Conservation (phyloP, 2,113 vertebrate genomes). For the Rafetus swinhoei region DNA sequence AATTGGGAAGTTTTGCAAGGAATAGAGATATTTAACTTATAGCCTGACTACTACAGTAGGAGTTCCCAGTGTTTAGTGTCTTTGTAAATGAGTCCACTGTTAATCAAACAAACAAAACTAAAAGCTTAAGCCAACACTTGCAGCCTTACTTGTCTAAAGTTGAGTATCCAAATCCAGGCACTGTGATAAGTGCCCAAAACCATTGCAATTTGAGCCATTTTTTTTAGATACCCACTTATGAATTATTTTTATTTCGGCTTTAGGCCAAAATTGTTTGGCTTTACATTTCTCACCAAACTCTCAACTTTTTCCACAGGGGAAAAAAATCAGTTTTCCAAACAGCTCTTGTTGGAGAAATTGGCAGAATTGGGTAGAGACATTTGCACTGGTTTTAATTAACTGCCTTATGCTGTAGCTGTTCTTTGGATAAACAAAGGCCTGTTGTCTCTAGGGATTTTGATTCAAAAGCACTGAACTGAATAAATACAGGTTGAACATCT, state of each 20-base stretch:
- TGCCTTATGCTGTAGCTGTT: background rate
- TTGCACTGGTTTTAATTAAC: background rate
- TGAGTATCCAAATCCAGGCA: background rate
- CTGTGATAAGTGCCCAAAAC: background rate
- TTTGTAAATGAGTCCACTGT: background rate
- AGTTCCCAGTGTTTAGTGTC: background rate
- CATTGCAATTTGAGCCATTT: background rate
- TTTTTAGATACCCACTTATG: background rate
- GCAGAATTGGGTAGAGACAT: background rate
- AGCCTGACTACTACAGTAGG: background rate
- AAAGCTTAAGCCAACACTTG: background rate
- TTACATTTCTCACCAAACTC: background rate
- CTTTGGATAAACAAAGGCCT: background rate
- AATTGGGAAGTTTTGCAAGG: background rate
- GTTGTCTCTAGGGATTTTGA: background rate
- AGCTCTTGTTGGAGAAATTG: background rate
- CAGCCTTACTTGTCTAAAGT: background rate
- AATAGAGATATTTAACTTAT: background rate
- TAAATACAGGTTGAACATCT: background rate
- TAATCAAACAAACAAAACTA: background rate
- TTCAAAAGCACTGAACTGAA: background rate
- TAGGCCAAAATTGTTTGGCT: background rate
- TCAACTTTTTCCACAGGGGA: background rate
- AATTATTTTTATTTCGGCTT: background rate
- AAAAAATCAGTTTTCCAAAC: background rate